These are phyloP conservation scores for Gallinago nigripennis DNA, from an alignment of 2,797 vertebrate genomes.

Conservation along the genomic window DNA sequence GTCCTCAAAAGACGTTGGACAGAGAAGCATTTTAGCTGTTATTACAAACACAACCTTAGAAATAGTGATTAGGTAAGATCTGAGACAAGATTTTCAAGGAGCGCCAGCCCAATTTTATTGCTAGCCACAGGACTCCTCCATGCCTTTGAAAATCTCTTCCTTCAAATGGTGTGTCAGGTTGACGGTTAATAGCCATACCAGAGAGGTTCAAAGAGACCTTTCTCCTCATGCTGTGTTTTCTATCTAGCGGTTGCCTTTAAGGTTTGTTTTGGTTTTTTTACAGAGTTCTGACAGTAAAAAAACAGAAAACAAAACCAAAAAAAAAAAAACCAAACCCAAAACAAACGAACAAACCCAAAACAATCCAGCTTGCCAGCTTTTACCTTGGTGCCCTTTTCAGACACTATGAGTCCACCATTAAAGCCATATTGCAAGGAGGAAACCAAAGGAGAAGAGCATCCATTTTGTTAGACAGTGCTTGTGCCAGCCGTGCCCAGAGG, in stretches of 20 bases:
- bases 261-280: background rate
- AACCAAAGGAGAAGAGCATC: background rate
- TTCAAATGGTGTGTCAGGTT: background rate
- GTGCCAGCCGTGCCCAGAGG: background rate
- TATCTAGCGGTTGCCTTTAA: conserved; percentile 26
- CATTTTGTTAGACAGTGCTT: background rate
- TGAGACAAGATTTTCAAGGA: background rate
- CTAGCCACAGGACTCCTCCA: background rate
- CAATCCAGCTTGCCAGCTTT: background rate
- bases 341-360: background rate
- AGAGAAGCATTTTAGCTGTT: background rate
- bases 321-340: background rate
- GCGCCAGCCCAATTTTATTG: background rate
- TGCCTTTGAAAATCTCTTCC: conserved; percentile 17
- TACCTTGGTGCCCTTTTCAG: background rate
- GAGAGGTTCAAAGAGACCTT: conserved; percentile 43
- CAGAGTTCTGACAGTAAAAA: background rate
- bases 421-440: background rate
- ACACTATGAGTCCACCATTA: background rate
- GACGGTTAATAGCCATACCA: conserved; percentile 27
- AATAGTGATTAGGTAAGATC: background rate
- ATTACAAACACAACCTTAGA: background rate
- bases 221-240: conserved; percentile 19
- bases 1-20: background rate
- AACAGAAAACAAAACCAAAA: background rate